Conservation (phyloP, 2,888 invertebrate genomes). For the Diadegma fenestrale region DNA sequence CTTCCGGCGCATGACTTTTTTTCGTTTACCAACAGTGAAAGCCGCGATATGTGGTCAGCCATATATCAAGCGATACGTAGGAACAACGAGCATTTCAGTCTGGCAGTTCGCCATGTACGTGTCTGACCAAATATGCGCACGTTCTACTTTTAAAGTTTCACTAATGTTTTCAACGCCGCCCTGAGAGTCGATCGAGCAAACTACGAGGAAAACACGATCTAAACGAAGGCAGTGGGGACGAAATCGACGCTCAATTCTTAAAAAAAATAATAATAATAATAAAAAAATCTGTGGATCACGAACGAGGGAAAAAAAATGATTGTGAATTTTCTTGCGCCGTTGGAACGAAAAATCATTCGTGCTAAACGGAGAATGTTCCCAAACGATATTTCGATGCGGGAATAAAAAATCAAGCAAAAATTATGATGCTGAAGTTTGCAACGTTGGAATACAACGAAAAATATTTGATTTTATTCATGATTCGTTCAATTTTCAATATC, state of each 20-base stretch:
- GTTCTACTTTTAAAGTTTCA: conserved; percentile 47
- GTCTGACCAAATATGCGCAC: conserved; percentile 53
- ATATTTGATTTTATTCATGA: too few relatives aligned
- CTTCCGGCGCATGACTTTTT: conserved; percentile 50
- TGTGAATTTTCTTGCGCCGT: too few relatives aligned
- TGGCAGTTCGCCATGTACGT: conserved; percentile 49
- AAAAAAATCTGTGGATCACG: not conserved
- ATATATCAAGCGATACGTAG: conserved; percentile 47
- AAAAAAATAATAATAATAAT: not conserved
- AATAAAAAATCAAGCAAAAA: too few relatives aligned
- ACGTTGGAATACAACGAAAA: too few relatives aligned
- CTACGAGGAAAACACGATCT: not conserved
- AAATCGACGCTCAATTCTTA: not conserved
- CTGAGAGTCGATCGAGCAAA: not conserved
- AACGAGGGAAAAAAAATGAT: not conserved
- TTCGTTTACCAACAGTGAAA: conserved; percentile 59
- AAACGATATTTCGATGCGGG: too few relatives aligned
- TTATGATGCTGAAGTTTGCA: too few relatives aligned
- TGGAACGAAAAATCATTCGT: not conserved
- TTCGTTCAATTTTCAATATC: too few relatives aligned
- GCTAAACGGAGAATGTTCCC: not conserved
- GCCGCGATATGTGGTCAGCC: conserved; percentile 52
- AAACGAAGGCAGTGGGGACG: not conserved
- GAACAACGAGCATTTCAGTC: conserved; percentile 32
- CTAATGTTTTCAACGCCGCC: conserved; percentile 10